Evolutionary conservation across 2,888 invertebrate species (phyloP).

Genomic region (Chymomyza procnemis): DNA sequence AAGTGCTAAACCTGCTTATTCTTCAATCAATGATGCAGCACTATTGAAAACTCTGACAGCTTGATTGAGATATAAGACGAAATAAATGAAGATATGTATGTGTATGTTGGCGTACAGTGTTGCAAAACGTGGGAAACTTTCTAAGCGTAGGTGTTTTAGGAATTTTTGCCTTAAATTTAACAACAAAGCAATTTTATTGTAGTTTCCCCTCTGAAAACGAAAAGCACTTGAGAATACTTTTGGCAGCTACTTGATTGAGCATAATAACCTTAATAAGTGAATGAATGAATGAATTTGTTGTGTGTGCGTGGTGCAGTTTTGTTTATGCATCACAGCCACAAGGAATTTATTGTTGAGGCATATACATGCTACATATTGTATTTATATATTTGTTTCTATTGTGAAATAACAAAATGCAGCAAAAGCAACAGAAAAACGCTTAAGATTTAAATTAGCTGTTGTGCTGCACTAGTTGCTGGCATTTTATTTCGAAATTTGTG

Average conservation of each 20-base stretch:
- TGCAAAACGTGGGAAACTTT: conserved; percentile 39
- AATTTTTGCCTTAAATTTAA: not conserved
- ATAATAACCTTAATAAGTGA: not conserved
- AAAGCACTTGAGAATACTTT: not conserved
- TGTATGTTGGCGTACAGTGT: conserved; percentile 32
- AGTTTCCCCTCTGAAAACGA: not conserved
- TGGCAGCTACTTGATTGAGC: not conserved
- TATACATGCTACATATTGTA: too few species aligned
- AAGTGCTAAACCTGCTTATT: not conserved
- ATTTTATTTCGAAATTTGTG: conserved; percentile 32
- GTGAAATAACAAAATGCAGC: conserved; percentile 30
- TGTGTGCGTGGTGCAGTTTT: conserved; percentile 10
- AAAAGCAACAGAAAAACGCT: conserved; percentile 4
- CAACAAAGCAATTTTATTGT: not conserved
- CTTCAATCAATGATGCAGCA: not conserved
- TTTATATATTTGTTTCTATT: conserved; percentile 34
- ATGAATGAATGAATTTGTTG: not conserved
- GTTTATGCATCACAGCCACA: conserved; percentile 35
- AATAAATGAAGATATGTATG: not conserved
- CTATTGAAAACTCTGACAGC: not conserved
- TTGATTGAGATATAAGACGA: not conserved
- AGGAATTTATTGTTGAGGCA: conserved; percentile 72
- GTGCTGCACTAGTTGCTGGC: conserved; percentile 26
- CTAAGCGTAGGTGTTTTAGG: conserved; percentile 10
- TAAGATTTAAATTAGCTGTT: conserved; percentile 64